Base-by-base conservation (phyloP, 2,888 invertebrate species). In the Acrobeloides nanus region DNA sequence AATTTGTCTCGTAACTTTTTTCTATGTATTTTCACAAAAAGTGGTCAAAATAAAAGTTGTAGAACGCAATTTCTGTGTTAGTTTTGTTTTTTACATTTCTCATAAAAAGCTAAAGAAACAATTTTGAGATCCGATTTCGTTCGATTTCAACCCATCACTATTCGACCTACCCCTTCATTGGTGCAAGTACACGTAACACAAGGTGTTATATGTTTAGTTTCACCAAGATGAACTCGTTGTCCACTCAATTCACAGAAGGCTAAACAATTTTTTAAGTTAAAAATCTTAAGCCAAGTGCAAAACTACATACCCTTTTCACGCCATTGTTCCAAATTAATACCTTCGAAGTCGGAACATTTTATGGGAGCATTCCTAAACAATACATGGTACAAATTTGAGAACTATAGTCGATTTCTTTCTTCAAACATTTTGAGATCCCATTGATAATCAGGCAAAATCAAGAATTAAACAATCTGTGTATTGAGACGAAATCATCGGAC, bases 231-330 rank as follows among this genome's bases (percentile, higher is more conserved):
- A 37, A 73, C 66, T 26, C 59, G 59, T 23, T 61, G 38, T 21
- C 68, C 68, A 43, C 73, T 67, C 55, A 72, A 70, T 23, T 61
- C 62, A 35, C 72, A 72, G 39, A 61, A 57, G 20, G 62, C 69
- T 72, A 38, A 48, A 65, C 48, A 26, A 17, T 12, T 10, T 25
- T 17, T 26, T 32, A 17, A 38, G 7, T 10, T n/a, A 21, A n/a
- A n/a, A 24, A 15, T 33, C 17, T 23, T 15, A 10, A 20, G 31
- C 31, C 18, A 12, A 17, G 10, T 18, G 8, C 1, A 20, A 12
- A 7, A 25, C 8, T 5, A 53, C 63, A 53, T 38, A 71, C 71
- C 62, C 51, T 68, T 57, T 23, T 72, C 73, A 27, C 61, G 59
- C 72, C 72, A 72, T n/a, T 57, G 55, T 15, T 58, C 55, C 17